Base-by-base conservation (phyloP, 2,797 vertebrate genomes). In the Rousettus madagascariensis region DNA sequence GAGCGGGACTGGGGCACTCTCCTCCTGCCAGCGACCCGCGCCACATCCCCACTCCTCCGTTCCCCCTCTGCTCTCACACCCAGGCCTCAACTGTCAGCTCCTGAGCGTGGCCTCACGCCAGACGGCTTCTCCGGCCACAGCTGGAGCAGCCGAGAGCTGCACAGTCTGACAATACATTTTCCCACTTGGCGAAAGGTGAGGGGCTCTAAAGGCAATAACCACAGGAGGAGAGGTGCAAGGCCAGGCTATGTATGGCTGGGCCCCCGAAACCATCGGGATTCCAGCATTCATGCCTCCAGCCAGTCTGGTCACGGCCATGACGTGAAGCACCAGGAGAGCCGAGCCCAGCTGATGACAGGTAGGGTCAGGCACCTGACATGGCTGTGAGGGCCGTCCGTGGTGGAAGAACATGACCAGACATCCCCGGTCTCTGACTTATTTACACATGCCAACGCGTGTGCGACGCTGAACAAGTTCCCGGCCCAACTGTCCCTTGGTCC, bases 391-490 rank as follows among this genome's bases (percentile, higher is more conserved):
- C 13, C 38, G 15, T 41, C 79, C 28, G 28, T 13, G n/a, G n/a
- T 5, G 10, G 46, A 46, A 38, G 24, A 51, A 46, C 22, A 16
- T 2, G 13, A 57, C 9, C 0, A 22, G n/a, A n/a, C 38, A 6
- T 3, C 2, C 26, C 19, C 13, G 15, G 24, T 6, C 66, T 10
- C 53, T 66, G 88, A 24, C 11, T 43, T 15, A 41, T 4, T 30
- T 15, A 17, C 8, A 43, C 1, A 0, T 0, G 13, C 8, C 36
- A 9, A 3, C 3, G 1, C 2, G 57, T 9, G 17, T 57, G 26
- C 28, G n/a, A 19, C 11, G 33, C 1, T 26, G 49, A 66, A 5
- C 33, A 36, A 1, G 9, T 8, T 61, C 49, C 49, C 2, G 2
- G 6, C 22, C 33, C 6, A 10, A 11, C 41, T 5, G 79, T 2